Base-by-base conservation (phyloP, 2,797 vertebrate genomes). In the Dryobates pubescens region DNA sequence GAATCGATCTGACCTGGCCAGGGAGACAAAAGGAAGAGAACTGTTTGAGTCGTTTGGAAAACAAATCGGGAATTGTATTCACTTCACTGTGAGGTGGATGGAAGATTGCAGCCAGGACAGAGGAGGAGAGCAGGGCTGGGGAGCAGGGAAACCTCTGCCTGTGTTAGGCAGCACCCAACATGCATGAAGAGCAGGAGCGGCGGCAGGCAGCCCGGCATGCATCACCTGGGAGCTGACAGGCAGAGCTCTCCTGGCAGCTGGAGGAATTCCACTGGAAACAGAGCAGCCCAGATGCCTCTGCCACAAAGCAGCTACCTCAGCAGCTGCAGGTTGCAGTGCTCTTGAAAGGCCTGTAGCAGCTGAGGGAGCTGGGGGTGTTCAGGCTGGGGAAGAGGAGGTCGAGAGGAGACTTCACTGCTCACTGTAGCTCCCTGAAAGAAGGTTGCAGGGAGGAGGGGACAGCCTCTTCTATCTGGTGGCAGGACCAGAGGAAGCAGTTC, bases 1-100 rank as follows among this genome's bases (percentile, higher is more conserved):
- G 94, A 94, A 96, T 96, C 76, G 29, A 94, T 87, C 88, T 43
- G 73, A 78, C 81, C 73, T 94, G 87, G 79, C 76, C 70, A 67
- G 70, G 70, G 76, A 95, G 84, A 92, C 93, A 92, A 93, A 94
- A 32, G 70, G 76, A 94, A 92, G 79, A 96, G 90, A 92, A 93
- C 81, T 89, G 63, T 93, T 88, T 43, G 73, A 93, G 90, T 92
- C 84, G 68, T 86, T 93, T 83, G 82, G 92, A 94, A 96, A 96
- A 92, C 82, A 90, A 94, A 94, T 92, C 81, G 81, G 80, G 70
- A 92, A 94, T 90, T 87, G 92, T 59, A 70, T 93, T 95, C 77
- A 92, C 77, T 96, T 90, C 83, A 87, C 70, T 94, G 93, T 78
- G 86, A 93, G 83, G 82, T 32, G 51, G 89, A 56, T 81, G 79